These are phyloP conservation scores for Zonotrichia leucophrys DNA, from an alignment of 2,113 vertebrate genomes.

Conservation along the genomic window DNA sequence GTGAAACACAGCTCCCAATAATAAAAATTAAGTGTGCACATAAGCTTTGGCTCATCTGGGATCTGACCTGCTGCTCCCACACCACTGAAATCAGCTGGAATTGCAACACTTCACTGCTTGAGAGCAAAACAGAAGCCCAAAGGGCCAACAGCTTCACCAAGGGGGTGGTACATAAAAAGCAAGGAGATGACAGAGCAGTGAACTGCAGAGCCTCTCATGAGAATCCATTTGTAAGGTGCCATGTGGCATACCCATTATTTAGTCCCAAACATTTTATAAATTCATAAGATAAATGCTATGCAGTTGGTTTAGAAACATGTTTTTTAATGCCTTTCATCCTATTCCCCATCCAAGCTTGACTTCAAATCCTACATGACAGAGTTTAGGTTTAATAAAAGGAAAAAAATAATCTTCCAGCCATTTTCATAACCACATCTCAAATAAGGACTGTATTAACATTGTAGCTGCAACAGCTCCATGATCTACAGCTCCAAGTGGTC, in stretches of 20 bases:
- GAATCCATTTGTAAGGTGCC: background rate
- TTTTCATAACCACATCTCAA: background rate
- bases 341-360: background rate
- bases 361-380: background rate
- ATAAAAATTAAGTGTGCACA: background rate
- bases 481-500: background rate
- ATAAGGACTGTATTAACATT: background rate
- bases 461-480: background rate
- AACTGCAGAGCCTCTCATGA: slow-evolving; percentile 1
- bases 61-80: background rate
- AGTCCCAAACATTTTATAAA: background rate
- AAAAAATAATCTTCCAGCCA: background rate
- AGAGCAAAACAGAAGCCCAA: background rate
- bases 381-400: background rate
- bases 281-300: background rate
- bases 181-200: background rate
- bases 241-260: background rate
- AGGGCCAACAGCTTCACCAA: background rate
- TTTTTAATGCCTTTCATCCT: background rate
- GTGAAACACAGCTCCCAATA: background rate
- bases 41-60: background rate
- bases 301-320: background rate
- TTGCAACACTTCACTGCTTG: background rate
- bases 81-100: background rate
- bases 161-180: background rate